phyloP scores from a whole-genome alignment of 2,797 vertebrate genomes.

The Coregonus suidteri region DNA sequence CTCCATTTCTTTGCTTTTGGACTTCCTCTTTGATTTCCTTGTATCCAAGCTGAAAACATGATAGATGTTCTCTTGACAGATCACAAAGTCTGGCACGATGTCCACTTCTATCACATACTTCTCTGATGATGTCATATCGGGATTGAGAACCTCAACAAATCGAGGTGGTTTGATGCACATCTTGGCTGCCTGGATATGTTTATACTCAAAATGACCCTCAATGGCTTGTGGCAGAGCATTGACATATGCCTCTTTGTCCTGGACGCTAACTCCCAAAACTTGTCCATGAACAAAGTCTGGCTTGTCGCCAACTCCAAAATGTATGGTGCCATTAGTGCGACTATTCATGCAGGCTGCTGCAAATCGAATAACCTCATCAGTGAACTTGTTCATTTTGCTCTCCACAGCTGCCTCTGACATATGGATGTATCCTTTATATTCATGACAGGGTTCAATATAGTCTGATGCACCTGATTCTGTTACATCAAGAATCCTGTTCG shows the following conservation, averaged over 20 bases:
- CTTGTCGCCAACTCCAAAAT: slow-evolving; percentile 72
- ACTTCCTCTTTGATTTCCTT: slow-evolving; percentile 53
- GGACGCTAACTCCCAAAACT: slow-evolving; percentile 58
- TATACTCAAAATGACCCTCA: slow-evolving; percentile 50
- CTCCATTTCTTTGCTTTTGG: slow-evolving; percentile 23
- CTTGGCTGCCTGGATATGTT: slow-evolving; percentile 48
- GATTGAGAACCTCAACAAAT: slow-evolving; percentile 69
- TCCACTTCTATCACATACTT: slow-evolving; percentile 76
- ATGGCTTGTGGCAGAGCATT: slow-evolving; percentile 35
- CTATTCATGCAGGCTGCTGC: slow-evolving; percentile 74
- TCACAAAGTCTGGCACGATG: slow-evolving; percentile 52
- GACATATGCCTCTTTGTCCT: slow-evolving; percentile 58
- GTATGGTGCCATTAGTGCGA: slow-evolving; percentile 76
- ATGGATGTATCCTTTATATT: slow-evolving; percentile 68
- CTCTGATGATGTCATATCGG: slow-evolving; percentile 54
- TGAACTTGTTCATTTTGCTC: slow-evolving; percentile 58
- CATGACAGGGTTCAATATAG: slow-evolving; percentile 71
- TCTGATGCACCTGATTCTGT: slow-evolving; percentile 63
- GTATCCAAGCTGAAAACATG: slow-evolving; percentile 24
- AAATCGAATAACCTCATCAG: slow-evolving; percentile 60
- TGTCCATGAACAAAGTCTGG: slow-evolving; percentile 60
- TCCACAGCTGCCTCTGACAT: slow-evolving; percentile 34
- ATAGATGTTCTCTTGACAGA: slow-evolving; percentile 57
- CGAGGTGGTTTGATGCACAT: slow-evolving; percentile 63
- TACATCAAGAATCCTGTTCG: slow-evolving; percentile 53